These are phyloP conservation scores for Drosophila rufa DNA, from an alignment of 1,140 invertebrate genomes.

Conservation along the genomic window DNA sequence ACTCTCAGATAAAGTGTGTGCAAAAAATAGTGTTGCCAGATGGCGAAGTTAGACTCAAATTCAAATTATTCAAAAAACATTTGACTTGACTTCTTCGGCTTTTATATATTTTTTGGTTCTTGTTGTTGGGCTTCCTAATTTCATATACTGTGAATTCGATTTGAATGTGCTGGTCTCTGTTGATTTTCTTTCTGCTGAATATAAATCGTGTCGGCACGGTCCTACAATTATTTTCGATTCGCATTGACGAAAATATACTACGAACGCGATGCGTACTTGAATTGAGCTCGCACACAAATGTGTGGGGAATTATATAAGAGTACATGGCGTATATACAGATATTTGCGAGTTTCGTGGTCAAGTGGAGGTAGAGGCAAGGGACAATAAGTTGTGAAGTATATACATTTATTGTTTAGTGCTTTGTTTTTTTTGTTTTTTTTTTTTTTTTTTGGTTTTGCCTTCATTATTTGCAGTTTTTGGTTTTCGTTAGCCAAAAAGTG, in stretches of 20 bases:
- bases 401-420: conserved; percentile 17
- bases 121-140: conserved; percentile 1
- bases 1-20: too few relatives aligned
- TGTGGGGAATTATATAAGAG: conserved; percentile 23
- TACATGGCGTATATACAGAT: conserved; percentile 13
- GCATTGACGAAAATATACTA: conserved; percentile 63
- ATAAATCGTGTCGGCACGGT: conserved; percentile 48
- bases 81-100: neutral
- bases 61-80: too few relatives aligned
- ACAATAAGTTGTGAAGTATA: conserved; percentile 18
- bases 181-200: conserved; percentile 24
- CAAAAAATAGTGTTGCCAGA: too few relatives aligned
- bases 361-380: conserved; percentile 12
- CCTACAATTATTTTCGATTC: conserved; percentile 72
- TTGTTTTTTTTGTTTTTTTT: conserved; percentile 24
- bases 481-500: conserved; percentile 30
- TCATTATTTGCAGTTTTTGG: conserved; percentile 59
- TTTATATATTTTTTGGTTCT: neutral
- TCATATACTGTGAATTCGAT: conserved; percentile 42
- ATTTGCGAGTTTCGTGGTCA: conserved; percentile 15
- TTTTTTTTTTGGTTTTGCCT: conserved; percentile 30
- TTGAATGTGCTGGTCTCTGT: neutral
- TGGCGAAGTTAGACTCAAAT: too few relatives aligned
- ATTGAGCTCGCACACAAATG: conserved; percentile 20
- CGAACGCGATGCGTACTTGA: conserved; percentile 58